These are phyloP conservation scores for Spongia lamella DNA, from an alignment of 37 sponge, comb jelly and placozoan species.

Conservation along the genomic window DNA sequence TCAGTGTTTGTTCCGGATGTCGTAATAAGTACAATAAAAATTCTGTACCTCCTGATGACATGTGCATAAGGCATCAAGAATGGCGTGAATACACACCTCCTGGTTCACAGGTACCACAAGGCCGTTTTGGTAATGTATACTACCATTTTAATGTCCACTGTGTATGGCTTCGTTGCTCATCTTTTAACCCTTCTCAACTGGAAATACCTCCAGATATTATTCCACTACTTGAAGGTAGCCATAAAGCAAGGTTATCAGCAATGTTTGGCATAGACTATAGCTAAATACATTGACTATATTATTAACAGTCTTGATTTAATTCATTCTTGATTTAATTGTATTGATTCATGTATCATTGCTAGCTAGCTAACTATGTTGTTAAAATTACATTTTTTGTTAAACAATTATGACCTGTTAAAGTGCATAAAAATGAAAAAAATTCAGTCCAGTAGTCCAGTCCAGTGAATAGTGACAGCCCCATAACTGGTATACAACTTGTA, in stretches of 20 bases:
- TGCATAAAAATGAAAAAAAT: too few relatives aligned
- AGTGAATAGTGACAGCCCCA: too few relatives aligned
- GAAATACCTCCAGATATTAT: conserved; percentile 32
- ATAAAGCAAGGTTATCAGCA: not conserved
- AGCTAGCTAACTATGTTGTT: too few relatives aligned
- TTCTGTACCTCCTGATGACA: conserved; percentile 16
- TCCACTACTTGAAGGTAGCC: not conserved
- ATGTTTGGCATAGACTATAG: too few relatives aligned
- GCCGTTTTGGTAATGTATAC: conserved; percentile 17
- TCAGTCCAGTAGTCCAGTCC: too few relatives aligned
- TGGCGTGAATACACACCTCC: conserved; percentile 28
- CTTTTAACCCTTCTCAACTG: conserved; percentile 13
- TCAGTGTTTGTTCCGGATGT: conserved; percentile 29
- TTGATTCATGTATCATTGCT: too few relatives aligned
- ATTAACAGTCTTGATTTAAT: too few relatives aligned
- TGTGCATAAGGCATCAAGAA: conserved; percentile 42
- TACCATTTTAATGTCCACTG: conserved; percentile 25
- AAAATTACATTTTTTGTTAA: too few relatives aligned
- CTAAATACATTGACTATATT: too few relatives aligned
- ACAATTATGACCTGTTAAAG: too few relatives aligned
- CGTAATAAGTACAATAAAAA: conserved; percentile 19
- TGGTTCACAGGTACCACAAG: not conserved
- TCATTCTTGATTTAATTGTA: too few relatives aligned
- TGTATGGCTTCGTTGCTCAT: conserved; percentile 34
- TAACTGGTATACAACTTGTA: too few relatives aligned